phyloP scores from a whole-genome alignment of 2,113 vertebrate genomes.

The Epinephelus moara region DNA sequence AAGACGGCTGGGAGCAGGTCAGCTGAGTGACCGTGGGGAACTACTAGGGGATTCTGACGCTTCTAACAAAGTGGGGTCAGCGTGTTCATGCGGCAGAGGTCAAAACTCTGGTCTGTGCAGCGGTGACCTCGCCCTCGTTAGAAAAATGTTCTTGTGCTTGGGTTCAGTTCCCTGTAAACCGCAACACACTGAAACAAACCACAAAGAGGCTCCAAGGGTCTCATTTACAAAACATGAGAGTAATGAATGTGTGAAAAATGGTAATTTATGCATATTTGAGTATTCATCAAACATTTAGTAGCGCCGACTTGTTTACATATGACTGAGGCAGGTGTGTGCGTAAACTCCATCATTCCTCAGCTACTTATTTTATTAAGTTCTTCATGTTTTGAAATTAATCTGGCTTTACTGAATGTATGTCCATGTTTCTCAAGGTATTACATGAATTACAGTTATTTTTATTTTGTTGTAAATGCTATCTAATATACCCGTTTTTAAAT shows the following conservation, averaged over 20 bases:
- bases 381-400: background rate
- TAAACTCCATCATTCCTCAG: slow-evolving; percentile 29
- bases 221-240: slow-evolving; percentile 28
- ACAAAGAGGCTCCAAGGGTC: background rate
- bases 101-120: slow-evolving; percentile 4
- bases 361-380: slow-evolving; percentile 9
- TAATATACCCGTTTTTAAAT: background rate
- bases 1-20: background rate
- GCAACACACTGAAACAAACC: background rate
- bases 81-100: slow-evolving; percentile 14
- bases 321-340: slow-evolving; percentile 30
- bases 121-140: slow-evolving; percentile 31
- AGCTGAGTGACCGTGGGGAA: slow-evolving; percentile 26
- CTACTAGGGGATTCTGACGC: slow-evolving; percentile 27
- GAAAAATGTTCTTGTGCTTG: slow-evolving; percentile 1
- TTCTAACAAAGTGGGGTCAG: slow-evolving; percentile 40
- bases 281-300: slow-evolving; percentile 41
- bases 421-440: background rate
- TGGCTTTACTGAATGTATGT: background rate
- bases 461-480: background rate
- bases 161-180: background rate
- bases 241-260: slow-evolving; percentile 32
- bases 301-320: slow-evolving; percentile 33
- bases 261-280: slow-evolving; percentile 39
- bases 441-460: background rate